These are phyloP conservation scores for Megathymus violae DNA, from an alignment of 1,140 invertebrate genomes.

Conservation along the genomic window DNA sequence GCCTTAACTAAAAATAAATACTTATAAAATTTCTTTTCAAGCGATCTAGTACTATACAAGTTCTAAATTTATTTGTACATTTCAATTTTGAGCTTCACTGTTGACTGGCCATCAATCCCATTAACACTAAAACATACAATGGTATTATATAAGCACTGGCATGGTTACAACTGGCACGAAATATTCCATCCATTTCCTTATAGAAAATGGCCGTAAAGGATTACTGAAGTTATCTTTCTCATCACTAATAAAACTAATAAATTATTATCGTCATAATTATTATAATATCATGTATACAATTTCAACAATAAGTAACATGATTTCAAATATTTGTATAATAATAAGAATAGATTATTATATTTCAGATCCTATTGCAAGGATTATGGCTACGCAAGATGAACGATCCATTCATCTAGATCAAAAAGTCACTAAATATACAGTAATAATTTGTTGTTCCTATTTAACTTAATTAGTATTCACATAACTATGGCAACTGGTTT, in stretches of 20 bases:
- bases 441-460: too few species aligned
- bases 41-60: conserved; percentile 55
- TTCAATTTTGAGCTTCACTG: conserved; percentile 74
- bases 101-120: conserved; percentile 76
- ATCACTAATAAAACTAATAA: neutral
- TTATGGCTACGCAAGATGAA: too few species aligned
- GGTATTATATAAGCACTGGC: conserved; percentile 58
- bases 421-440: too few species aligned
- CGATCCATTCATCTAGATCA: too few species aligned
- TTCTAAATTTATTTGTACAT: conserved; percentile 72
- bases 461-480: too few species aligned
- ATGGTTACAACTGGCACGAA: conserved; percentile 52
- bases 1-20: conserved; percentile 81
- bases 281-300: neutral
- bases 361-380: too few species aligned
- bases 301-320: neutral
- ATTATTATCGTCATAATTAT: neutral
- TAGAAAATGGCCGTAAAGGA: neutral
- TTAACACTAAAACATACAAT: conserved; percentile 56
- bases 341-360: too few species aligned
- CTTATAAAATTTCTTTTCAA: conserved; percentile 58
- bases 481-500: too few species aligned
- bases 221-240: neutral
- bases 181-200: conserved; percentile 14
- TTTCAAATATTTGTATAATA: too few species aligned